Conservation (phyloP, 2,113 vertebrate species). For the Chloropsis cyanopogon region DNA sequence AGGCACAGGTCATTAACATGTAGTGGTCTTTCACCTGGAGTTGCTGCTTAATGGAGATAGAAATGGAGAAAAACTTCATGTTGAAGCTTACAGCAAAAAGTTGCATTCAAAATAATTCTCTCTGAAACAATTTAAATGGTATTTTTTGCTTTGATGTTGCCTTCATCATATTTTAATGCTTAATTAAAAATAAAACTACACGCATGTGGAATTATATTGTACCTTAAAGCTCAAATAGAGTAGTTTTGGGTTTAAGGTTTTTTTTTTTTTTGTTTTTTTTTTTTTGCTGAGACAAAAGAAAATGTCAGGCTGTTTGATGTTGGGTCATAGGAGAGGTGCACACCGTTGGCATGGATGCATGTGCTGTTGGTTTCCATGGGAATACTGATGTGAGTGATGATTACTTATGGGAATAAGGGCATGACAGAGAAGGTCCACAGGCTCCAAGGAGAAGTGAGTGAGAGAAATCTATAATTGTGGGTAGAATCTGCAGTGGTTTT, state of each 20-base stretch:
- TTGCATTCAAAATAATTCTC: slow-evolving; percentile 18
- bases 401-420: not conserved
- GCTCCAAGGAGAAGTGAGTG: not conserved
- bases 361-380: not conserved
- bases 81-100: not conserved
- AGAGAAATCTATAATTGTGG: not conserved
- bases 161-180: slow-evolving; percentile 27
- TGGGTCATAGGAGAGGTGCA: not conserved
- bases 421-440: not conserved
- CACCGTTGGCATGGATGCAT: not conserved
- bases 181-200: slow-evolving; percentile 56
- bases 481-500: not conserved
- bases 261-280: not conserved
- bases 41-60: not conserved
- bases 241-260: not conserved
- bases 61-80: not conserved
- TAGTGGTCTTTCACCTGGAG: not conserved
- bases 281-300: not conserved
- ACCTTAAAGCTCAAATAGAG: not conserved
- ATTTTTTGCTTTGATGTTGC: slow-evolving; percentile 56
- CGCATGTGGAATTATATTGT: slow-evolving; percentile 9
- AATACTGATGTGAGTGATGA: not conserved
- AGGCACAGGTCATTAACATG: not conserved
- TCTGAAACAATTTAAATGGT: slow-evolving; percentile 39
- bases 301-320: slow-evolving; percentile 15